Evolutionary conservation across 2,113 vertebrate species (phyloP), one percentile per base, ranked within the genome.

Genomic region (Rafetus swinhoei): DNA sequence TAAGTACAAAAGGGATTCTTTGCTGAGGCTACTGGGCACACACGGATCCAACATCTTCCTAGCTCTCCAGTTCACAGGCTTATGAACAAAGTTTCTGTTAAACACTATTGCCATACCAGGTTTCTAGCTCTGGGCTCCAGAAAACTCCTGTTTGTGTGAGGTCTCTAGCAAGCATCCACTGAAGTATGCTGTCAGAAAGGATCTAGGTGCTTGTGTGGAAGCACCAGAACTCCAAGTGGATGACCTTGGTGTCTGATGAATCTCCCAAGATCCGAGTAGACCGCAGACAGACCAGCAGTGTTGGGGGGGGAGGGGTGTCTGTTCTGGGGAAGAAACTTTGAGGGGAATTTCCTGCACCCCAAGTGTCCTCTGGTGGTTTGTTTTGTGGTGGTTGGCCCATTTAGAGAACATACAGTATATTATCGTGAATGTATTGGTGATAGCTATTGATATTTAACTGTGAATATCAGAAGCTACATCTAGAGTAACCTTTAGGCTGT

Each of bases 401-500:
- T 89, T 53, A 90, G 22, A 72, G n/a, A 57, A n/a, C 56, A 29
- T 32, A 50, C 7, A 76, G 29, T 76, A 57, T 50, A 85, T 90
- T 93, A 74, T 92, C 82, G 93, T 90, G 62, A 84, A 18, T 79
- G 81, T 86, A 29, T 32, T 82, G 81, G 84, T 90, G 84, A 85
- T 57, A 96, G 53, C 84, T 76, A 5, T 87, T 95, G 95, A 95
- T 95, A 85, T 84, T 96, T 91, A 97, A 96, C 86, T 89, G 93
- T 54, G 88, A 92, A 91, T 96, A 95, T 93, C 95, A 97, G 95
- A 96, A 89, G 84, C 85, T 93, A 92, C 95, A 96, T 96, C 88
- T 95, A 82, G 96, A 97, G 87, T 97, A 94, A 97, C 97, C 97
- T 97, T 97, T 97, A 97, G 82, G 88, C 82, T 96, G 97, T 95